Conservation (phyloP, 2,113 vertebrate species). For the Todiramphus chloris region DNA sequence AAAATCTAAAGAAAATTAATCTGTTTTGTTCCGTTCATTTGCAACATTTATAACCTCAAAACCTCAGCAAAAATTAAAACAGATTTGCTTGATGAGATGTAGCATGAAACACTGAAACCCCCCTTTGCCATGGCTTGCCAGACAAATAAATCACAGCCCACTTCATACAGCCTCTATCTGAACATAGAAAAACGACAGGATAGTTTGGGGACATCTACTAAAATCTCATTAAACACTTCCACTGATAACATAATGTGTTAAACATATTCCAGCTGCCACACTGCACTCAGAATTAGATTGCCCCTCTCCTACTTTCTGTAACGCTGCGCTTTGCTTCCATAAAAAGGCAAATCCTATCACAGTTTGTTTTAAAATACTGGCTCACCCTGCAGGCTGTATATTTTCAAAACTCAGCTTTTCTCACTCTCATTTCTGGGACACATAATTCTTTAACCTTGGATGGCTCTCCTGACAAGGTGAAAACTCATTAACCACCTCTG, state of each 20-base stretch:
- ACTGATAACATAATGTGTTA: constrained; percentile 30
- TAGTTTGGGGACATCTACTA: constrained; percentile 27
- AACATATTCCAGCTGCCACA: constrained; percentile 13
- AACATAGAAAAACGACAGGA: constrained; percentile 20
- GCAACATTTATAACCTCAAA: neutral
- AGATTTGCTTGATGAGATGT: neutral
- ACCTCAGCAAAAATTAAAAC: neutral
- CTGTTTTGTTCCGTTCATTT: neutral
- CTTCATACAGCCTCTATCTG: neutral
- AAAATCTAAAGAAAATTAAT: neutral
- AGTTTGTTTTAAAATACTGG: neutral
- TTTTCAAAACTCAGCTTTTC: constrained; percentile 38
- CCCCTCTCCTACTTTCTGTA: neutral
- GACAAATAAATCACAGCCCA: constrained; percentile 23
- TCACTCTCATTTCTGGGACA: constrained; percentile 18
- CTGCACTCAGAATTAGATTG: neutral
- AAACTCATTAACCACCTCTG: constrained; percentile 5
- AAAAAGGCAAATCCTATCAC: neutral
- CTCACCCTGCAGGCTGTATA: neutral
- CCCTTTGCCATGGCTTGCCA: neutral
- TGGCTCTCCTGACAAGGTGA: constrained; percentile 15
- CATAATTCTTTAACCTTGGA: neutral
- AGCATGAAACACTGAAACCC: neutral
- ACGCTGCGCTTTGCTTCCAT: neutral
- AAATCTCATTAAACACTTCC: constrained; percentile 43